phyloP scores from a whole-genome alignment of 2,797 vertebrate species.

The Phoeniculus purpureus region DNA sequence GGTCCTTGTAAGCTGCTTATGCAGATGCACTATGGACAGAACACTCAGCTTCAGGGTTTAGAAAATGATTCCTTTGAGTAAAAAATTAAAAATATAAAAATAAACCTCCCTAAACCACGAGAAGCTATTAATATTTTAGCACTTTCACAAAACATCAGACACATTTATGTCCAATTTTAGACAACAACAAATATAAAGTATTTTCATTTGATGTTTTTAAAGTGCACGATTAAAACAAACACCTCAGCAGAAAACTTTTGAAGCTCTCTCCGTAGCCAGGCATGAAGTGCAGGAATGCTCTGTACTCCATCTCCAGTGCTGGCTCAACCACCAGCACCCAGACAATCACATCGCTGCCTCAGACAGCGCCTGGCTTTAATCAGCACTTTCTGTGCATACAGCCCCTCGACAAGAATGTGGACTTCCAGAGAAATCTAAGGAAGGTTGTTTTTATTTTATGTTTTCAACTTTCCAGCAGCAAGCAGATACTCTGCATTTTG shows the following conservation, averaged over 20 bases:
- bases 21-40: neutral
- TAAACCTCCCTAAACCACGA: constrained; percentile 2
- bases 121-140: constrained; percentile 6
- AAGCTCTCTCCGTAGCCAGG: neutral
- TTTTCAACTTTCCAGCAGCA: neutral
- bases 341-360: neutral
- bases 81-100: constrained; percentile 14
- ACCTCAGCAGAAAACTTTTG: neutral
- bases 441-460: neutral
- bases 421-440: neutral
- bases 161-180: neutral
- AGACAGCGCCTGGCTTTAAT: rapidly evolving
- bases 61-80: constrained; percentile 2
- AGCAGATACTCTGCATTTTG: neutral
- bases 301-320: neutral
- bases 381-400: neutral
- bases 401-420: rapidly evolving
- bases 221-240: neutral
- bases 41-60: neutral
- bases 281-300: rapidly evolving
- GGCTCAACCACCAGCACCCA: neutral
- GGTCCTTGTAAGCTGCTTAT: neutral
- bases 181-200: neutral
- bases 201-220: neutral
- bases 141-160: neutral